A percentile compares a stretch with the other conserved stretches of the same genome.
These are phyloP conservation scores for Matsumyia berberina DNA, from an alignment of 2,888 invertebrate species.

Conservation along the genomic window DNA sequence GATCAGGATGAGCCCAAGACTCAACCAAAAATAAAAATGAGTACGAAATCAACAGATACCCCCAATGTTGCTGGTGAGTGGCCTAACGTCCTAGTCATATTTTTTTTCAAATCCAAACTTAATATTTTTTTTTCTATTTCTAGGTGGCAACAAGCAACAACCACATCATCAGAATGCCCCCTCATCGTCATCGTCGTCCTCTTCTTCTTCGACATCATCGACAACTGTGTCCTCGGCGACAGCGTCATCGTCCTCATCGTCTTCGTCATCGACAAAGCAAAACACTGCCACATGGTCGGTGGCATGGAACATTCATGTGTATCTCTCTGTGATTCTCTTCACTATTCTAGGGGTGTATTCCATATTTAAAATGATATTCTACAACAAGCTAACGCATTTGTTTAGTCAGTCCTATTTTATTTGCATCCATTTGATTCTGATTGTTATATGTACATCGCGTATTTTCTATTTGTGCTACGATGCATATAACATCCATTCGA, in stretches of 20 bases:
- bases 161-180: slow-evolving; percentile 65
- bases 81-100: too few species aligned
- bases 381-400: slow-evolving; percentile 93
- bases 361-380: slow-evolving; percentile 93
- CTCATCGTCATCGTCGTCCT: slow-evolving; percentile 51
- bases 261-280: slow-evolving; percentile 76
- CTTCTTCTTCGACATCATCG: slow-evolving; percentile 75
- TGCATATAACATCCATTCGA: slow-evolving; percentile 94
- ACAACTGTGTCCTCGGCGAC: slow-evolving; percentile 71
- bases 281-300: slow-evolving; percentile 88
- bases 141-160: slow-evolving; percentile 63
- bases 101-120: not conserved
- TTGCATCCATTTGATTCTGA: slow-evolving; percentile 92
- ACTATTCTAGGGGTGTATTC: slow-evolving; percentile 93
- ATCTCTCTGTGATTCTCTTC: slow-evolving; percentile 93
- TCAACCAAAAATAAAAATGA: slow-evolving; percentile 79
- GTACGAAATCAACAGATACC: slow-evolving; percentile 77
- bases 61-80: slow-evolving; percentile 66
- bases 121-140: not conserved
- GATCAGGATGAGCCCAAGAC: slow-evolving; percentile 78
- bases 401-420: slow-evolving; percentile 95
- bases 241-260: slow-evolving; percentile 70
- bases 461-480: slow-evolving; percentile 96
- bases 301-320: slow-evolving; percentile 96
- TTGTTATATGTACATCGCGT: slow-evolving; percentile 91